Evolutionary conservation across 1,140 invertebrate genomes (phyloP), one percentile per base, ranked within the genome.

Genomic region (Drosophila parvula): DNA sequence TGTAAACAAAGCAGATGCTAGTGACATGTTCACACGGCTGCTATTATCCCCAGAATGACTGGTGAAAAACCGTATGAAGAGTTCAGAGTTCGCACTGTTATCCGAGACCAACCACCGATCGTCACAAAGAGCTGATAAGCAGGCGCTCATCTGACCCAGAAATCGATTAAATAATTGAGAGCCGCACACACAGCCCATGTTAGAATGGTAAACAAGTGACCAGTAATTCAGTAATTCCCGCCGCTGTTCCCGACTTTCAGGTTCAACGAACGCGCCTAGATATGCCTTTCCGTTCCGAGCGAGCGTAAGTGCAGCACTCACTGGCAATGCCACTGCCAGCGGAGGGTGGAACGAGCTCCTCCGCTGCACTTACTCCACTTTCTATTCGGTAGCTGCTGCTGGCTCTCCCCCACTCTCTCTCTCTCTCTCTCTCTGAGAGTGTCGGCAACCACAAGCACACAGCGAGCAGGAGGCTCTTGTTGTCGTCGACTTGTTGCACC

Each of bases 401-500:
- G 34, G 51, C 40, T 75, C 61, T 81, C 44, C 71, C 61, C 28
- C 48, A 50, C 47, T 16, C 48, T 50, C 48, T 50, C 45, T 48
- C 45, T n/a, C 38, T 41, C 78, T 74, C 53, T 79, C 61, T 68
- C 57, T n/a, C n/a, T n/a, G n/a, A 36, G 50, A 32, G 38, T 47
- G 48, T 61, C 50, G 28, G 63, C 67, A 64, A 70, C 74, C 57
- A 32, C 44, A 16, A 16, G n/a, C 48, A 53, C 51, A 10, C 44
- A 65, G 57, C 58, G 38, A 45, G 44, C 43, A 55, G 47, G 22
- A 30, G 30, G 30, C 30, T 30, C 67, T 43, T 47, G 63, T 7
- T 14, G 22, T 10, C 34, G 50, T 62, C 67, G 82, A 89, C 85
- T 89, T 89, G 84, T 90, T 90, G 84, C 84, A 89, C 58, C 74